Conservation (phyloP, 2,113 vertebrate genomes). For the Antechinus stuartii region DNA sequence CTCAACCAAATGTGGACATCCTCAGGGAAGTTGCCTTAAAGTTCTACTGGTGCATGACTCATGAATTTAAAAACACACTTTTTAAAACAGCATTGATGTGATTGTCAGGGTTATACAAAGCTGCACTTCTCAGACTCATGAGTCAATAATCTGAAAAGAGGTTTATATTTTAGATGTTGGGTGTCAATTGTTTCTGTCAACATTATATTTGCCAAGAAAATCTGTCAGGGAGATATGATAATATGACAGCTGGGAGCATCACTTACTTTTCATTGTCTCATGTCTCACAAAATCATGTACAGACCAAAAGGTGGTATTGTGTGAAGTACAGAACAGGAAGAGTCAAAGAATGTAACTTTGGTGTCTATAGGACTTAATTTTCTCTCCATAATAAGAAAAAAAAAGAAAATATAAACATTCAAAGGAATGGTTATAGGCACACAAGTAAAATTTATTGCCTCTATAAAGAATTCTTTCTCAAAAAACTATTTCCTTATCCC, state of each 20-base stretch:
- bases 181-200: constrained; percentile 64
- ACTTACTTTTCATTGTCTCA: background rate
- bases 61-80: constrained; percentile 48
- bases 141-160: constrained; percentile 64
- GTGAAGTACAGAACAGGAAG: background rate
- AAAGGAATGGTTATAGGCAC: background rate
- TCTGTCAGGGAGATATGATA: constrained; percentile 70
- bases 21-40: background rate
- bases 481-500: background rate
- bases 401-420: constrained; percentile 49
- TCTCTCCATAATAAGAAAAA: constrained; percentile 32
- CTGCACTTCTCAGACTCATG: constrained; percentile 61
- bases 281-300: constrained; percentile 20
- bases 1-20: constrained; percentile 13
- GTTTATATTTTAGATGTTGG: constrained; percentile 59
- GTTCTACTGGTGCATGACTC: background rate
- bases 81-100: constrained; percentile 50
- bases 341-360: constrained; percentile 47
- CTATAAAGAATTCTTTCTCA: background rate
- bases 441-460: background rate
- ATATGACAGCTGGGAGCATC: constrained; percentile 55
- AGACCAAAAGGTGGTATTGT: background rate
- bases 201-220: constrained; percentile 65
- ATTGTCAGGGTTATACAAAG: constrained; percentile 56
- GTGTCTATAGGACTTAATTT: constrained; percentile 41